phyloP scores from a whole-genome alignment of 2,888 invertebrate genomes.

The Globia sparganii region DNA sequence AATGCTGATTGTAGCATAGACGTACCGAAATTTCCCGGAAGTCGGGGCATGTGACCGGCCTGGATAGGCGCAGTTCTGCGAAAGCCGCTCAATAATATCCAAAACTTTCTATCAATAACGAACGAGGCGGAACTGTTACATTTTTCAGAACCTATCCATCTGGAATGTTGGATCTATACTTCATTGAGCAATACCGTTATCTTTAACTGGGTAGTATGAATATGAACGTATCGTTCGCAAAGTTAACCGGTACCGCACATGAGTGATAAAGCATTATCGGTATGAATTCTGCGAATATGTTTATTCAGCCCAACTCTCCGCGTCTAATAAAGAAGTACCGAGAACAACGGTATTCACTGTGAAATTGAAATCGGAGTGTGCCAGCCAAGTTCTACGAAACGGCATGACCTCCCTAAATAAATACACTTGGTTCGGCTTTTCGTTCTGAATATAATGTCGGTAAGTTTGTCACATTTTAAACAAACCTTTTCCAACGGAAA shows the following conservation, averaged over 20 bases:
- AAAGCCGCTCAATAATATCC: constrained; percentile 26
- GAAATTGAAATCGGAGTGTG: constrained; percentile 81
- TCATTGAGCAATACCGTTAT: constrained; percentile 49
- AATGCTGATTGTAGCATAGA: constrained; percentile 47
- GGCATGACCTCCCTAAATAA: constrained; percentile 73
- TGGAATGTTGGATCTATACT: constrained; percentile 21
- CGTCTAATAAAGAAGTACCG: constrained; percentile 78
- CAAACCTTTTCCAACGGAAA: constrained; percentile 8
- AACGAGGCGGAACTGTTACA: constrained; percentile 12
- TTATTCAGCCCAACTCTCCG: constrained; percentile 70
- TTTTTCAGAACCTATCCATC: constrained; percentile 26
- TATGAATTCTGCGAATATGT: constrained; percentile 76
- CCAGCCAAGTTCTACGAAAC: constrained; percentile 75
- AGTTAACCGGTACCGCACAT: constrained; percentile 45
- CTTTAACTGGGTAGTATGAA: constrained; percentile 31
- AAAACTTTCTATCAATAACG: constrained; percentile 44
- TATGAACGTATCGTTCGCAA: constrained; percentile 34
- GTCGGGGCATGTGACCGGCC: constrained; percentile 18
- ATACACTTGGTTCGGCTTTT: constrained; percentile 55
- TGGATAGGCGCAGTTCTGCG: constrained; percentile 43
- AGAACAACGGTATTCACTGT: constrained; percentile 80
- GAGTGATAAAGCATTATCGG: constrained; percentile 67
- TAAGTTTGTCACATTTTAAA: constrained; percentile 10
- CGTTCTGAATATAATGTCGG: constrained; percentile 24
- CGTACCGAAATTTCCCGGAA: constrained; percentile 49